A percentile compares a stretch with the other conserved stretches of the same genome.
Evolutionary conservation across 2,113 vertebrate genomes (phyloP).

Genomic region (Zootoca vivipara): DNA sequence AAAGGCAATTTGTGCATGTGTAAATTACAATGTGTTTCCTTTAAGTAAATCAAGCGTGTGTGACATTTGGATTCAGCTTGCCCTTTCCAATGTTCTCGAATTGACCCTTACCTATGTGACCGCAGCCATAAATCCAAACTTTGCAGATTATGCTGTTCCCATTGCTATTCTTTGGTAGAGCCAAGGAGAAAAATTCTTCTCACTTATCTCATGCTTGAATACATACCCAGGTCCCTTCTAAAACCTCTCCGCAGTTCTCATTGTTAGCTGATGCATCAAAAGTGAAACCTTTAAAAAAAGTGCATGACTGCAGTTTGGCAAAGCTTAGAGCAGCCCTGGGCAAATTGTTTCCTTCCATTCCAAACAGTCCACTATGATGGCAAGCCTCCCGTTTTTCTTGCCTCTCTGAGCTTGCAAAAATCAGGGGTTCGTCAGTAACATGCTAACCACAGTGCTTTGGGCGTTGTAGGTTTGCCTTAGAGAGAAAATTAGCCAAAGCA

Average conservation of each 20-base stretch:
- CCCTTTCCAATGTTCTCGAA: background rate
- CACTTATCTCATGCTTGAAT: background rate
- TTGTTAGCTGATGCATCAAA: background rate
- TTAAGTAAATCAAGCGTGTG: background rate
- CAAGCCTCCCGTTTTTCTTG: background rate
- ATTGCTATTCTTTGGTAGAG: background rate
- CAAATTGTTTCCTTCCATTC: background rate
- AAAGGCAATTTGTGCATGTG: slow-evolving; percentile 12
- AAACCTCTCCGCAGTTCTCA: background rate
- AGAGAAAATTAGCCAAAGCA: background rate
- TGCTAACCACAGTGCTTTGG: background rate
- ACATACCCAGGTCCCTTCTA: background rate
- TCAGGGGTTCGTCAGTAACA: no score
- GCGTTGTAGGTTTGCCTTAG: background rate
- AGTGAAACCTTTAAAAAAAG: background rate
- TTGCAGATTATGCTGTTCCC: background rate
- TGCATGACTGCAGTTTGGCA: background rate
- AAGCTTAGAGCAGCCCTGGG: background rate
- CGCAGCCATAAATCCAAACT: background rate
- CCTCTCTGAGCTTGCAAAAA: background rate
- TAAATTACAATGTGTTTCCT: background rate
- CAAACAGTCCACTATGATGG: background rate
- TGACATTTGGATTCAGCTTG: background rate
- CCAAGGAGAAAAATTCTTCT: slow-evolving; percentile 16
- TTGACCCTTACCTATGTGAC: background rate